These are phyloP conservation scores for Steinernema scapterisci DNA, from an alignment of 2,888 invertebrate genomes.

Conservation along the genomic window DNA sequence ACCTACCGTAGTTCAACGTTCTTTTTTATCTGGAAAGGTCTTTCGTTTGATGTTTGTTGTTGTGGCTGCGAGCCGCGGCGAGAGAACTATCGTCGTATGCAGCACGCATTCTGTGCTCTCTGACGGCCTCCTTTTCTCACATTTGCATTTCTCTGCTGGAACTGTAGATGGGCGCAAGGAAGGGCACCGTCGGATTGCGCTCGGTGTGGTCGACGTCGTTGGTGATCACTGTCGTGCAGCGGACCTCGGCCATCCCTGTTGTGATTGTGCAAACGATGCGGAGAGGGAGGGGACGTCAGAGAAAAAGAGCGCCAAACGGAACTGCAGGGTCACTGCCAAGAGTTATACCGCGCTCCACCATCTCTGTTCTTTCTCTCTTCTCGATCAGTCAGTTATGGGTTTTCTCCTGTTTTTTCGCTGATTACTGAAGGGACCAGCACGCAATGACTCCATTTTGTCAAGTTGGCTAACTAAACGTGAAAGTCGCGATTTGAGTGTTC, in stretches of 20 bases:
- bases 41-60: too few relatives aligned
- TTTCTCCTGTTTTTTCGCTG: not conserved
- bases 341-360: slow-evolving; percentile 25
- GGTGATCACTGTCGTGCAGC: slow-evolving; percentile 28
- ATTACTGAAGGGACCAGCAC: not conserved
- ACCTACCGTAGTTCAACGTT: slow-evolving; percentile 5
- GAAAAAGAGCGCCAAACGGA: slow-evolving; percentile 33
- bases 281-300: slow-evolving; percentile 30
- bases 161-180: slow-evolving; percentile 2
- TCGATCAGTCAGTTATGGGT: slow-evolving; percentile 18
- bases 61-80: not conserved
- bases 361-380: slow-evolving; percentile 11
- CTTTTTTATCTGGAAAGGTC: not conserved
- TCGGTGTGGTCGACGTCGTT: slow-evolving; percentile 19
- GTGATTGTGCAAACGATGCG: slow-evolving; percentile 31
- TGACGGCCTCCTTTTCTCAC: not conserved
- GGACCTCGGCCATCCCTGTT: slow-evolving; percentile 28
- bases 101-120: not conserved
- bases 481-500: too few relatives aligned
- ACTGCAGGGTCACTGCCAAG: slow-evolving; percentile 32
- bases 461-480: not conserved
- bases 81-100: not conserved
- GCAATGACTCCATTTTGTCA: not conserved
- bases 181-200: slow-evolving; percentile 1
- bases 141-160: not conserved